phyloP scores from a whole-genome alignment of 2,113 vertebrate genomes.

The Cepphus grylle region DNA sequence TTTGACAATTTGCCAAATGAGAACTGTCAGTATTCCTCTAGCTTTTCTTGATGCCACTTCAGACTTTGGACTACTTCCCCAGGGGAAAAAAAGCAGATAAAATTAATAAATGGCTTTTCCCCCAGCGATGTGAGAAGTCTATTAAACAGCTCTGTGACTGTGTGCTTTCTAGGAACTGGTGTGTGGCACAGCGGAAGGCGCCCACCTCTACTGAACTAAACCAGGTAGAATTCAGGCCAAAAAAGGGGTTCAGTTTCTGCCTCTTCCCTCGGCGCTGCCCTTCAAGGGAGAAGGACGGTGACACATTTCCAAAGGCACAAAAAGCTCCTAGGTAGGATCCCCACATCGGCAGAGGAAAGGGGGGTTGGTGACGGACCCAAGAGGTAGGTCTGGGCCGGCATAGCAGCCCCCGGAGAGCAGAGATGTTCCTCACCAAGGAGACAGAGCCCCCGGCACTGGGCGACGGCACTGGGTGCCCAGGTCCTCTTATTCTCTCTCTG shows the following conservation, averaged over 20 bases:
- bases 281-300: background rate
- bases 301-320: background rate
- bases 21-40: background rate
- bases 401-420: background rate
- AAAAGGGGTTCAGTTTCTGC: background rate
- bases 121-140: background rate
- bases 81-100: background rate
- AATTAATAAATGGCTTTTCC: background rate
- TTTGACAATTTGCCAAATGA: background rate
- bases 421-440: rapidly evolving
- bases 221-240: background rate
- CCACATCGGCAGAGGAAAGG: rapidly evolving
- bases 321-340: background rate
- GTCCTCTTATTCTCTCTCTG: background rate
- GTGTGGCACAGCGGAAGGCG: background rate
- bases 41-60: background rate
- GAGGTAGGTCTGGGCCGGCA: background rate
- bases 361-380: background rate
- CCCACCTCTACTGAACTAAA: background rate
- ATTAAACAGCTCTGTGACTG: background rate
- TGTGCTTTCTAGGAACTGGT: background rate
- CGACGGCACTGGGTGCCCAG: rapidly evolving
- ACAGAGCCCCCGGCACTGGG: background rate
- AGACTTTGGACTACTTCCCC: background rate
- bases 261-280: background rate